These are phyloP conservation scores for Drosophila nannoptera DNA, from an alignment of 1,140 invertebrate genomes.

Conservation along the genomic window DNA sequence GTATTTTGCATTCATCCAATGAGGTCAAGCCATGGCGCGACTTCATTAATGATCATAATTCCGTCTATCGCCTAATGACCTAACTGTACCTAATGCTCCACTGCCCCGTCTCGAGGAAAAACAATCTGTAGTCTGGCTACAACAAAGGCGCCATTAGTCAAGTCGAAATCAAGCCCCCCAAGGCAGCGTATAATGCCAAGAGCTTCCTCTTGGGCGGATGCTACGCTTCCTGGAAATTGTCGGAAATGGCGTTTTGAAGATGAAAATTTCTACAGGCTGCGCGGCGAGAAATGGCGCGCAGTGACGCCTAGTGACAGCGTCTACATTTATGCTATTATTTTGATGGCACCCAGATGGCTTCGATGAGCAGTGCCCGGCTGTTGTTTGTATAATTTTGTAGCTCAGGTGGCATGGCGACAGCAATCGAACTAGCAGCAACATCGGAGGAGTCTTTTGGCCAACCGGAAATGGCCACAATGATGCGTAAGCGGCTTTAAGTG, in stretches of 20 bases:
- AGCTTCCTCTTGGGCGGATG: conserved; percentile 43
- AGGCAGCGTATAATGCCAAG: conserved; percentile 18
- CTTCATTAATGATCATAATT: no score
- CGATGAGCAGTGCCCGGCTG: conserved; percentile 32
- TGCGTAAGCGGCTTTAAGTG: conserved; percentile 55
- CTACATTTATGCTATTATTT: conserved; percentile 30
- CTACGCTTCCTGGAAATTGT: conserved; percentile 64
- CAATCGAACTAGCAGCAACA: neutral
- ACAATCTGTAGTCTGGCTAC: neutral
- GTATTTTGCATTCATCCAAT: no score
- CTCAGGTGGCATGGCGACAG: conserved; percentile 45
- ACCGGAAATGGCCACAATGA: conserved; percentile 36
- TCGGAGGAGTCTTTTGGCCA: conserved; percentile 35
- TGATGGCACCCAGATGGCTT: conserved; percentile 16
- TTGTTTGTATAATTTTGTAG: conserved; percentile 56
- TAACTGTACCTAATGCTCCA: neutral
- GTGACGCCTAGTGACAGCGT: conserved; percentile 23
- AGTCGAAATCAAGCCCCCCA: conserved; percentile 27
- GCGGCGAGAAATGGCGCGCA: neutral
- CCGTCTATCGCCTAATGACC: conserved; percentile 34
- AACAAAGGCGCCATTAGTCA: conserved; percentile 66
- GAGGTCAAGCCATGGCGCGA: neutral
- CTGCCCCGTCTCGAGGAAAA: no score
- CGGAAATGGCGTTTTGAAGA: conserved; percentile 70
- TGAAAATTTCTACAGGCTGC: conserved; percentile 39